Percentiles rank a stretch among this genome's conserved stretches.
Conservation (phyloP, 2,888 invertebrate species). For the Ophion costatus region DNA sequence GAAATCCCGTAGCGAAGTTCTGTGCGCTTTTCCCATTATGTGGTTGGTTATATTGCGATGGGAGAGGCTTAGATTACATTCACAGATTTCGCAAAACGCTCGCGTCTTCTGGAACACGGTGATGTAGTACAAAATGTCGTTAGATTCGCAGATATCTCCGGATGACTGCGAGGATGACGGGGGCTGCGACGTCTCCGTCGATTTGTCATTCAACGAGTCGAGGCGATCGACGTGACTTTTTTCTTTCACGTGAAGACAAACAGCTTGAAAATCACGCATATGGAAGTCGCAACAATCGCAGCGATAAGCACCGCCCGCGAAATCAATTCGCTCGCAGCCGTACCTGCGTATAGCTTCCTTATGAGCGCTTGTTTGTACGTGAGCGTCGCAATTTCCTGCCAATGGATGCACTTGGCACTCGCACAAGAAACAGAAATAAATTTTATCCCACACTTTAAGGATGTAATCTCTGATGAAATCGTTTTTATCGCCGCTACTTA, state of each 20-base stretch:
- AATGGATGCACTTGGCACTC: neutral
- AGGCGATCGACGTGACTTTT: neutral
- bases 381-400: neutral
- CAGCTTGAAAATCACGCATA: neutral
- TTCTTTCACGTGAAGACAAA: neutral
- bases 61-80: neutral
- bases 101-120: neutral
- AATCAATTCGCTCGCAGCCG: neutral
- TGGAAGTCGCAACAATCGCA: constrained; percentile 8
- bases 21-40: constrained; percentile 22
- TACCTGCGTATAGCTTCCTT: neutral
- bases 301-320: neutral
- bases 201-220: neutral
- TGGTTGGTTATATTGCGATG: neutral
- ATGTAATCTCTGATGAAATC: neutral
- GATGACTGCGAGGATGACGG: too few relatives aligned
- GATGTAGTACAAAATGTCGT: constrained; percentile 5
- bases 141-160: too few relatives aligned
- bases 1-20: neutral
- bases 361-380: neutral
- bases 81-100: constrained; percentile 31
- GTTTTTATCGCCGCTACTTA: neutral
- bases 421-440: neutral
- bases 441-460: neutral
- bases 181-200: neutral